Evolutionary conservation across 2,888 invertebrate genomes (phyloP).

Genomic region (Ctena decussata): DNA sequence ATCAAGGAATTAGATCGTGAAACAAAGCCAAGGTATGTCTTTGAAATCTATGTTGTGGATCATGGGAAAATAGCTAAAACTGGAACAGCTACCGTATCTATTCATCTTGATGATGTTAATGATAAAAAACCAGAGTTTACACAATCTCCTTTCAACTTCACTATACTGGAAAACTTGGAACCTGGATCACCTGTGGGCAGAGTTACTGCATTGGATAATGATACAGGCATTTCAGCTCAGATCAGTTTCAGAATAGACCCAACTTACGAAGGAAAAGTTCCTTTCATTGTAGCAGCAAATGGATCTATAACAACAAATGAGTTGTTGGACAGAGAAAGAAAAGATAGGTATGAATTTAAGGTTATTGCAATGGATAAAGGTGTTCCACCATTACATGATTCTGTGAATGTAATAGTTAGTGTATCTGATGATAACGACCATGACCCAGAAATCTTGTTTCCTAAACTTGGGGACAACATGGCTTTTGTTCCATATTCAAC

Average conservation of each 20-base stretch:
- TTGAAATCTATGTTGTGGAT: constrained; percentile 56
- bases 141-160: constrained; percentile 42
- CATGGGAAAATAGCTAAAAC: constrained; percentile 35
- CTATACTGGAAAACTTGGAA: constrained; percentile 52
- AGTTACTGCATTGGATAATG: constrained; percentile 54
- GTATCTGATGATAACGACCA: constrained; percentile 84
- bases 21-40: constrained; percentile 32
- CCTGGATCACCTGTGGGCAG: constrained; percentile 44
- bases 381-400: constrained; percentile 47
- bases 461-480: constrained; percentile 74
- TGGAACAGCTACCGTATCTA: constrained; percentile 47
- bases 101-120: constrained; percentile 59
- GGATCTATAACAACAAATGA: constrained; percentile 63
- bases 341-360: constrained; percentile 63
- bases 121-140: constrained; percentile 56
- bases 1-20: constrained; percentile 59
- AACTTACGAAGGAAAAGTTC: constrained; percentile 38
- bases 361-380: constrained; percentile 68
- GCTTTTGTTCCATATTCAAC: constrained; percentile 67
- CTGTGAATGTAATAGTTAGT: constrained; percentile 58
- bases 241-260: constrained; percentile 53
- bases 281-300: constrained; percentile 64
- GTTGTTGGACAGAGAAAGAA: constrained; percentile 62
- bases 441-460: constrained; percentile 78
- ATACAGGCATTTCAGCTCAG: constrained; percentile 51